phyloP scores from a whole-genome alignment of 2,797 vertebrate genomes.

The Lerista edwardsae region DNA sequence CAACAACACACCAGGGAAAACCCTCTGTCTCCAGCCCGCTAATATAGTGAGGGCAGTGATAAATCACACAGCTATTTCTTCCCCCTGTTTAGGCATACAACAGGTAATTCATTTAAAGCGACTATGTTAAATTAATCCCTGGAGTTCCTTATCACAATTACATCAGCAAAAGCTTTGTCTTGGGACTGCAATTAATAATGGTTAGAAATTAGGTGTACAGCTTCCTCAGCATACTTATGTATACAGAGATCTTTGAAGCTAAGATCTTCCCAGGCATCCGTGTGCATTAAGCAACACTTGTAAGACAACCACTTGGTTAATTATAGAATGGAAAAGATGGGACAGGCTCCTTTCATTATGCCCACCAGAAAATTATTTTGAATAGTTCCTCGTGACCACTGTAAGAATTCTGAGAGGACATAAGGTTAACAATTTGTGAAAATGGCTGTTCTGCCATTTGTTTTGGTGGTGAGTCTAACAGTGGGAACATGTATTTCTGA shows the following conservation, averaged over 20 bases:
- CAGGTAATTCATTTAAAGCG: conserved; percentile 18
- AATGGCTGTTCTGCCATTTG: no score
- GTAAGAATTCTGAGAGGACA: background rate
- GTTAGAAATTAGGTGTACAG: background rate
- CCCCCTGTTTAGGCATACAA: background rate
- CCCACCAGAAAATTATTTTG: fast-evolving
- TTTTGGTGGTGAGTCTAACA: no score
- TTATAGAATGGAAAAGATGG: background rate
- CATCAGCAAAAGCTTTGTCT: conserved; percentile 12
- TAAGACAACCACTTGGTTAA: background rate
- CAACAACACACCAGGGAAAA: conserved; percentile 12
- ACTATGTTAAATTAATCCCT: conserved; percentile 30
- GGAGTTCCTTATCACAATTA: conserved; percentile 24
- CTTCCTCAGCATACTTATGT: background rate
- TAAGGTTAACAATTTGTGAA: background rate
- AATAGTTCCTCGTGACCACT: background rate
- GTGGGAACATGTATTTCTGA: no score
- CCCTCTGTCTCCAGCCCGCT: conserved; percentile 19
- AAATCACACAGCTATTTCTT: background rate
- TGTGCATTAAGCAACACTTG: background rate
- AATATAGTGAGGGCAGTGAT: conserved; percentile 21
- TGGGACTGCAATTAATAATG: background rate
- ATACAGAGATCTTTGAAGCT: background rate
- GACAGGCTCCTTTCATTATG: background rate
- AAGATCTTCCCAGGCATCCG: fast-evolving